These are phyloP conservation scores for Toxotes chatareus DNA, from an alignment of 2,113 vertebrate species.

Conservation along the genomic window DNA sequence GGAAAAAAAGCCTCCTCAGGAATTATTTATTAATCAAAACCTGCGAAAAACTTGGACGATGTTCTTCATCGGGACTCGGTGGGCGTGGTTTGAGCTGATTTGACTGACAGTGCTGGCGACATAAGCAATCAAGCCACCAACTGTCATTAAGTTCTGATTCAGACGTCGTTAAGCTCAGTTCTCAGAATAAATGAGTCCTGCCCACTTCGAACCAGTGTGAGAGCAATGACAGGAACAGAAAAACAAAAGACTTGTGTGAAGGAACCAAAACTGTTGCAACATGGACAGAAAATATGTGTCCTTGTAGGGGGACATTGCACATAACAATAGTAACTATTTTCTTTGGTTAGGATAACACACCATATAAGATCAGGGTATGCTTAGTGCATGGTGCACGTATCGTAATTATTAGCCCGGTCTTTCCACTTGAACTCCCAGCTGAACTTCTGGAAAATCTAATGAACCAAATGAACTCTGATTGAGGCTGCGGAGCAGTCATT, in stretches of 20 bases:
- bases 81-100: neutral
- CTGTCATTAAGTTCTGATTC: neutral
- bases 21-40: neutral
- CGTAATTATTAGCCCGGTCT: neutral
- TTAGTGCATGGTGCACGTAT: no score
- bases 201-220: neutral
- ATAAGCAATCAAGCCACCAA: neutral
- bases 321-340: neutral
- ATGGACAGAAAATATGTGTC: neutral
- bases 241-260: neutral
- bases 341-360: neutral
- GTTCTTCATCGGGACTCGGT: neutral
- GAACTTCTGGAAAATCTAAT: slow-evolving; percentile 39
- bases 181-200: neutral
- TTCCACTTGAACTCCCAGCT: slow-evolving; percentile 34
- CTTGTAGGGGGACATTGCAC: neutral
- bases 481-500: neutral
- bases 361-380: no score
- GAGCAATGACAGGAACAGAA: neutral
- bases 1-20: neutral
- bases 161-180: neutral
- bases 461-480: slow-evolving; percentile 27
- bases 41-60: neutral
- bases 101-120: neutral
- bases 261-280: neutral